Evolutionary conservation across 1,140 invertebrate genomes (phyloP), one percentile per base, ranked within the genome.

Genomic region (Plodia interpunctella): DNA sequence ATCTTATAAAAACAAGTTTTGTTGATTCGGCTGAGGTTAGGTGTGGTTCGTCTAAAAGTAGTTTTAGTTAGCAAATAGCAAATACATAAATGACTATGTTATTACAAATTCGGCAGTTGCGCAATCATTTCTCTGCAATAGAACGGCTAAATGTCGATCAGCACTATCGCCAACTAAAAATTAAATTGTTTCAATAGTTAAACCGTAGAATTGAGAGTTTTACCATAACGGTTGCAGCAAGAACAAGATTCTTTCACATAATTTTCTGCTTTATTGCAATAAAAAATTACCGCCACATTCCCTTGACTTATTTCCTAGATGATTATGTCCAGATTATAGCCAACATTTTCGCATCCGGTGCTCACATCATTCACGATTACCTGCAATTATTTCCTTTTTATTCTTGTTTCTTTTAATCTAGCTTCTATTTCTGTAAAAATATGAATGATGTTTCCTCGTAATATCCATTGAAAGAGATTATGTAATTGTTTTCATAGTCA

Each of bases 91-190:
- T 15, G 15, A 44, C 13, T 15, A 44, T 44, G 38, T 10, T 44
- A 44, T 44, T 44, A 44, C 9, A 44, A 44, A 44, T 44, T 44
- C 10, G 30, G 8, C 30, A 15, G 38, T 44, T 44, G 6, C 38
- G 38, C n/a, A 44, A 44, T 44, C 38, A 44, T 44, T 44, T 44
- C 38, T 44, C 38, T 32, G 30, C 30, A 32, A 32, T 32, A 32
- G 6, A 32, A 32, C 10, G 11, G 11, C 30, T 10, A 32, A 10
- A 32, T 32, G 4, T 10, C 11, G 30, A 32, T 32, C 11, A 11
- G 10, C 30, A 11, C n/a, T n/a, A n/a, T n/a, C n/a, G n/a, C 3
- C 30, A 32, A 9, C 2, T 32, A 11, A 5, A 32, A 32, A 32
- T 8, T 28, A 28, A 32, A 32, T 32, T 32, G 10, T 32, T 32